These are phyloP conservation scores for Kradibia gibbosae DNA, from an alignment of 1,140 invertebrate species.

Conservation along the genomic window DNA sequence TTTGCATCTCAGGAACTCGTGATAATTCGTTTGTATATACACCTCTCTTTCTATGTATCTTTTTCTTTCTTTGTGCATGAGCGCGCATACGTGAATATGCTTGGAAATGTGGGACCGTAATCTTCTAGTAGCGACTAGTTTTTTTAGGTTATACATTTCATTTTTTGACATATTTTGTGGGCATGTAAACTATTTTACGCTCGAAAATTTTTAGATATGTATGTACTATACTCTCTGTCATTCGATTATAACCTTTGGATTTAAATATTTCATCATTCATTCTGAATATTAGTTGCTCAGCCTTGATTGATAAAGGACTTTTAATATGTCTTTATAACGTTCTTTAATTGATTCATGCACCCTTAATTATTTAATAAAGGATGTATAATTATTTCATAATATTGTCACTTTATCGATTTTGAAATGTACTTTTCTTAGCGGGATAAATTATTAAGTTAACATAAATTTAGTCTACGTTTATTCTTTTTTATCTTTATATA, in stretches of 20 bases:
- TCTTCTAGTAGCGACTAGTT: slow-evolving; percentile 47
- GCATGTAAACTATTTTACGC: background rate
- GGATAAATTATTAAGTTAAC: background rate
- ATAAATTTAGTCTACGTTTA: background rate
- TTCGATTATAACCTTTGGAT: background rate
- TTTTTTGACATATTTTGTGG: too few relatives aligned
- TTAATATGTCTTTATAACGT: background rate
- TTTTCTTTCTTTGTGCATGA: too few relatives aligned
- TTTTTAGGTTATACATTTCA: too few relatives aligned
- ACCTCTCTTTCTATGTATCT: background rate
- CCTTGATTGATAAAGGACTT: background rate
- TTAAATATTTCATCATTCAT: background rate
- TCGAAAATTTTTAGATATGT: background rate
- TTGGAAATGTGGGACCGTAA: background rate
- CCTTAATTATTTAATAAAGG: background rate
- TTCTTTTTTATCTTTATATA: background rate
- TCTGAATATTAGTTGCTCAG: background rate
- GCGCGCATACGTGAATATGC: background rate
- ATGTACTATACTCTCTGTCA: background rate
- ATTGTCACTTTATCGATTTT: background rate
- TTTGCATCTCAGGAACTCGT: background rate
- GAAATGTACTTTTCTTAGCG: background rate
- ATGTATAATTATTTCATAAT: slow-evolving; percentile 7
- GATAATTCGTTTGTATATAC: background rate
- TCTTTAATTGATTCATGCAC: too few relatives aligned